Evolutionary conservation across 2,113 vertebrate genomes (phyloP), one percentile per base, ranked within the genome.

Genomic region (Tupaia tana): DNA sequence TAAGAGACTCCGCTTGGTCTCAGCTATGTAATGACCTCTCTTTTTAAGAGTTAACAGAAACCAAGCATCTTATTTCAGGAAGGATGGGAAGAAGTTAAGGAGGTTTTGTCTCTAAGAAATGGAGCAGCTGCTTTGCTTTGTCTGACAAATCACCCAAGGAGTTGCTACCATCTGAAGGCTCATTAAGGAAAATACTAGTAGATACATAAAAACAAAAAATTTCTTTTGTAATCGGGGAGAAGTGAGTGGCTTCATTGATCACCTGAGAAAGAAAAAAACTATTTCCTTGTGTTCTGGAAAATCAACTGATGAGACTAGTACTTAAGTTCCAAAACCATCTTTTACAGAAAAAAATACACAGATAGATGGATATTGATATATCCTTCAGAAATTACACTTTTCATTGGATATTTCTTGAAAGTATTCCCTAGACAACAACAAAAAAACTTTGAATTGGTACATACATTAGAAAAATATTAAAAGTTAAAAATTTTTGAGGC

Each of bases 91-190:
- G 16, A 78, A 18, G 24, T 82, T 79, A 91, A 70, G 63, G 31
- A 87, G 59, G 18, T 52, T 93, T 87, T 61, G 13, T 93, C 71
- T 89, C 70, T 25, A 91, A 93, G 89, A 94, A 87, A 97, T 67
- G 59, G 54, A 96, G 89, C 95, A 79, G 70, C 70, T 97, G 97
- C 67, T 92, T 90, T 75, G 34, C 52, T 89, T 88, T 91, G 73
- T 58, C 95, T 71, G 80, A 22, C 9, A 89, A 43, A 29, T 29
- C 96, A 90, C 1, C 4, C 71, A 84, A 84, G 9, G 2, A 20
- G 61, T 22, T 43, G 43, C 87, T 64, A 43, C 34, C 7, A 2
- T 52, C 25, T 12, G 29, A 94, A 58, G 29, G 0, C 22, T 73
- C 58, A 29, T n/a, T 87, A n/a, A 74, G 80, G 34, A 56, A 64